Percentiles rank a stretch among this genome's conserved stretches.
These are phyloP conservation scores for Parnassius smintheus DNA, from an alignment of 2,888 invertebrate species.

Conservation along the genomic window DNA sequence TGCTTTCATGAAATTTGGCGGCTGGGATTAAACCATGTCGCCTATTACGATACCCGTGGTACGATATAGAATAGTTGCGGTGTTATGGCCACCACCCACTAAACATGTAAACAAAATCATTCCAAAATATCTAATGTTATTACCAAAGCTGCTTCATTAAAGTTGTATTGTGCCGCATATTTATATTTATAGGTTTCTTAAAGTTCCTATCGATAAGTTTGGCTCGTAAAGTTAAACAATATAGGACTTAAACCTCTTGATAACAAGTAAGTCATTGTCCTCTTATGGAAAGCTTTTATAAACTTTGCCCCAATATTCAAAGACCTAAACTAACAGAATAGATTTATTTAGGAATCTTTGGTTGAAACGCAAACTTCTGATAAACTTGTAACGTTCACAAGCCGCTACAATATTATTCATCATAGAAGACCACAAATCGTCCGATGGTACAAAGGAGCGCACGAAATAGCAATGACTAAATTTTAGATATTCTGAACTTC, in stretches of 20 bases:
- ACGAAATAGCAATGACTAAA: slow-evolving; percentile 13
- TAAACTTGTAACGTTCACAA: slow-evolving; percentile 33
- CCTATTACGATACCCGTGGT: no score
- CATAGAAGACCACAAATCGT: slow-evolving; percentile 17
- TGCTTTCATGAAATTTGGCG: no score
- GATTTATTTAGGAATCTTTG: slow-evolving; percentile 56
- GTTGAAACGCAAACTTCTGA: slow-evolving; percentile 45
- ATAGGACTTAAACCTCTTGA: neutral
- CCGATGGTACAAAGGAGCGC: slow-evolving; percentile 6
- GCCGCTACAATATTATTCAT: slow-evolving; percentile 20
- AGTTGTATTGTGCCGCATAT: no score
- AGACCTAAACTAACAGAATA: slow-evolving; percentile 61
- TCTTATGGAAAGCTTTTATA: slow-evolving; percentile 23
- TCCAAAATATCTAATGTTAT: no score
- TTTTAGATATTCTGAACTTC: slow-evolving; percentile 8
- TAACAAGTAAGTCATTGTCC: slow-evolving; percentile 29
- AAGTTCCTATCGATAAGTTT: neutral
- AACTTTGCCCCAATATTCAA: slow-evolving; percentile 24
- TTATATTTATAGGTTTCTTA: no score
- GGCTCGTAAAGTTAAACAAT: neutral
- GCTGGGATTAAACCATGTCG: no score
- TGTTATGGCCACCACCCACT: no score
- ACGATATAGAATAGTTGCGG: no score
- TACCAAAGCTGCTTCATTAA: no score
- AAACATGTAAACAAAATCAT: no score